Conservation (phyloP, 2,797 vertebrate genomes). For the Alca torda region DNA sequence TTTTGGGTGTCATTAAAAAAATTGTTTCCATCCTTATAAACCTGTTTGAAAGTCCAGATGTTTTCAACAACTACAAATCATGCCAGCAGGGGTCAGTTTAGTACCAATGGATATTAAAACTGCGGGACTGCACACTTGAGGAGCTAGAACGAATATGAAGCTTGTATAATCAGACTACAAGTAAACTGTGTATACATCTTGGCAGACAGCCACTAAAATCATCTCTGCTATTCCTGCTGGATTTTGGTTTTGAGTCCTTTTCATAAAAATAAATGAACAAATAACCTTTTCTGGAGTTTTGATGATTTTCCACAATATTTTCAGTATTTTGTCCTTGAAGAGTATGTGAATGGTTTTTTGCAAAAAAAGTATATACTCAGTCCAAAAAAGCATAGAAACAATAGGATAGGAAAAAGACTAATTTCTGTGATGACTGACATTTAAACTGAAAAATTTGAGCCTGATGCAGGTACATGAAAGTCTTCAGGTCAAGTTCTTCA, state of each 20-base stretch:
- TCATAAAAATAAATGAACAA: neutral
- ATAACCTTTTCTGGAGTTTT: neutral
- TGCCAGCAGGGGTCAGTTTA: slow-evolving; percentile 76
- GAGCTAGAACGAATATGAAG: neutral
- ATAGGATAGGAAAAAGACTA: neutral
- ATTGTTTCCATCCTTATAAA: neutral
- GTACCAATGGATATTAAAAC: slow-evolving; percentile 31
- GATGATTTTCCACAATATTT: neutral
- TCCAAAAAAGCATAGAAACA: neutral
- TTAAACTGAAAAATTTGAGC: neutral
- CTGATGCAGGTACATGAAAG: neutral
- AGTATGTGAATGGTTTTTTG: neutral
- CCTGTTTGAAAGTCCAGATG: neutral
- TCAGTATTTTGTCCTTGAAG: neutral
- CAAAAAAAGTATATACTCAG: neutral
- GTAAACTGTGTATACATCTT: neutral
- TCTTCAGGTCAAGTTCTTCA: neutral
- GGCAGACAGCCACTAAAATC: neutral
- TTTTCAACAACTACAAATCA: slow-evolving; percentile 6
- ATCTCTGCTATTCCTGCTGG: neutral
- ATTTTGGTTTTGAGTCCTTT: neutral
- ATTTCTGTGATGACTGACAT: neutral
- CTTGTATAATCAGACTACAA: neutral
- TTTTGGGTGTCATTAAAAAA: slow-evolving; percentile 3
- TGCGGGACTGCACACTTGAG: neutral